Conservation (phyloP, 2,888 invertebrate genomes). For the Stictocephala bisonia region DNA sequence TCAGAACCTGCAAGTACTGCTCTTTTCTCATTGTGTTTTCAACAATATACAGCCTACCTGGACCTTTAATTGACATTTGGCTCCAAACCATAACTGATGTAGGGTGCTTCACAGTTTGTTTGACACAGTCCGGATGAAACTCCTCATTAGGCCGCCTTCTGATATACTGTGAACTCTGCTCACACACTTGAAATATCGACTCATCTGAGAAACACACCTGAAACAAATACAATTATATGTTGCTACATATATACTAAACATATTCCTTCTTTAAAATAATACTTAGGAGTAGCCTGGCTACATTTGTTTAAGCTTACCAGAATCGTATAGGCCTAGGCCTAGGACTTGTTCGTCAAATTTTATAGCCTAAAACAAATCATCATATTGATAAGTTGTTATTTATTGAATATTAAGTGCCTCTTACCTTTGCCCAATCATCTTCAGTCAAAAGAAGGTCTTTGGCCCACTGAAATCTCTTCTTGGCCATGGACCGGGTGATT, state of each 20-base stretch:
- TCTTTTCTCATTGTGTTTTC: constrained; percentile 38
- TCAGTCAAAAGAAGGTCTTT: constrained; percentile 15
- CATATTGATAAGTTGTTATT: not conserved
- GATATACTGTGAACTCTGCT: constrained; percentile 29
- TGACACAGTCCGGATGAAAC: constrained; percentile 42
- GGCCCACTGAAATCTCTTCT: constrained; percentile 36
- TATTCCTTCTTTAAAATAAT: too few relatives aligned
- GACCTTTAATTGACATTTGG: constrained; percentile 32
- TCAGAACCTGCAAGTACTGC: constrained; percentile 21
- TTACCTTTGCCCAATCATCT: constrained; percentile 18
- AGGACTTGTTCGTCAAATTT: not conserved
- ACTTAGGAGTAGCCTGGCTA: too few relatives aligned
- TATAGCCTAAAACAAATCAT: not conserved
- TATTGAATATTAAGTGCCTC: not conserved
- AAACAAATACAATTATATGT: too few relatives aligned
- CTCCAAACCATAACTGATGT: constrained; percentile 47
- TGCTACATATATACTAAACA: not conserved
- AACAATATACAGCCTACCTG: constrained; percentile 9
- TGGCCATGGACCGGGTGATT: constrained; percentile 44
- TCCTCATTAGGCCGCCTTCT: constrained; percentile 34
- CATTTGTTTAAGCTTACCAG: too few relatives aligned
- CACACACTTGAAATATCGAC: constrained; percentile 38
- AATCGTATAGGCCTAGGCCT: not conserved
- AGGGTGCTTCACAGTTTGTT: constrained; percentile 44
- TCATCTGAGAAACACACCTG: constrained; percentile 41